A percentile compares a stretch with the other conserved stretches of the same genome.
Evolutionary conservation across 2,113 vertebrate genomes (phyloP).

Genomic region (Bothrops jararaca): DNA sequence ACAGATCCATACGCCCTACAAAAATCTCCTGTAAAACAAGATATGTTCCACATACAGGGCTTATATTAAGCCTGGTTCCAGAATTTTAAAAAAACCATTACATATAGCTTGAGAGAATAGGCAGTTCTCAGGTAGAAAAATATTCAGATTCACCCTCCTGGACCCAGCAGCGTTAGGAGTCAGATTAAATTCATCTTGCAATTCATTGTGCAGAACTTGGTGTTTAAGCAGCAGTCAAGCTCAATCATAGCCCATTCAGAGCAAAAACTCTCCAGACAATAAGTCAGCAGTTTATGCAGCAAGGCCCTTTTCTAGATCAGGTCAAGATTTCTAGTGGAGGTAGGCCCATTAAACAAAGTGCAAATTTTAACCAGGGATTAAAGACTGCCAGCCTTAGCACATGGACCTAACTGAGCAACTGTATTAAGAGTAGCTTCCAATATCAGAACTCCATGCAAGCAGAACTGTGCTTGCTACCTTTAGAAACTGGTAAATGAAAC

Average conservation of each 20-base stretch:
- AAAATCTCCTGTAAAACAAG: not conserved
- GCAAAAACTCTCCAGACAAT: not conserved
- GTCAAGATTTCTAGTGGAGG: not conserved
- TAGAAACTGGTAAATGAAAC: not conserved
- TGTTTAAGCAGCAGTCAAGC: not conserved
- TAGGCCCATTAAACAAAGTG: not conserved
- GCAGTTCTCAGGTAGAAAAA: not conserved
- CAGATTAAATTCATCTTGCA: not conserved
- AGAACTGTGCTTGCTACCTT: not conserved
- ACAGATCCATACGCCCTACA: not conserved
- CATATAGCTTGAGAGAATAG: not conserved
- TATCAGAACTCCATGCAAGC: not conserved
- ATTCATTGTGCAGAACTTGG: not conserved
- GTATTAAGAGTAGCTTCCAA: not conserved
- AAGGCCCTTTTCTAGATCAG: not conserved
- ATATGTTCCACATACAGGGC: not conserved
- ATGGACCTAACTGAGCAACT: not conserved
- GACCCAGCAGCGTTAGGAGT: not conserved
- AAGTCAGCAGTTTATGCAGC: not conserved
- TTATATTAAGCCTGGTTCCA: not conserved
- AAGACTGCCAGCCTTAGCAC: not conserved
- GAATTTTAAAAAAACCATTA: not conserved
- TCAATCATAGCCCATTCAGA: not conserved
- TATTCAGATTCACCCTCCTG: not conserved
- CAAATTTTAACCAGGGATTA: not conserved